Percentiles rank a stretch among this genome's conserved stretches.
Conservation (phyloP, 2,888 invertebrate species). For the Erebia palarica region DNA sequence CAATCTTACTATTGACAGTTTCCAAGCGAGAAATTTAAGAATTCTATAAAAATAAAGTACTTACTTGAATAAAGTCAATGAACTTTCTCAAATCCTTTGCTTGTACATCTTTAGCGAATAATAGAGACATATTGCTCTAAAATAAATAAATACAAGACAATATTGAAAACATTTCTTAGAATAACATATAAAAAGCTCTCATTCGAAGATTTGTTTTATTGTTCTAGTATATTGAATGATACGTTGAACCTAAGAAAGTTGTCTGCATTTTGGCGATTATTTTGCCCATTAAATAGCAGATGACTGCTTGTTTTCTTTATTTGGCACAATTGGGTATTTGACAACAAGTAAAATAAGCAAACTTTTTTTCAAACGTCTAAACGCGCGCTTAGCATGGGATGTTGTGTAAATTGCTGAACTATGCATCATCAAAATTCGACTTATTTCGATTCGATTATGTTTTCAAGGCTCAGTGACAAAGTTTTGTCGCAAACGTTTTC, state of each 20-base stretch:
- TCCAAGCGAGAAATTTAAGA: neutral
- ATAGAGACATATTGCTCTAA: conserved; percentile 21
- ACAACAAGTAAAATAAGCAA: too few relatives aligned
- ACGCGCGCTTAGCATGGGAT: too few relatives aligned
- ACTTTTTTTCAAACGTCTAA: too few relatives aligned
- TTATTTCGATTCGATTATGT: too few relatives aligned
- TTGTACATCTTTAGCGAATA: conserved; percentile 2
- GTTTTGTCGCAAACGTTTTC: too few relatives aligned
- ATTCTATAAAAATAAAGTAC: neutral
- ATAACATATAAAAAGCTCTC: neutral
- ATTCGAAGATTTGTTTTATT: neutral
- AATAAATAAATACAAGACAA: conserved; percentile 1
- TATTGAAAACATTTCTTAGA: neutral
- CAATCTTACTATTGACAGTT: neutral
- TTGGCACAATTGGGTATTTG: too few relatives aligned
- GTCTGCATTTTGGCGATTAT: neutral
- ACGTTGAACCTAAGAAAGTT: neutral
- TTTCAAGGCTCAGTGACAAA: too few relatives aligned
- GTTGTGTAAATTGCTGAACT: too few relatives aligned
- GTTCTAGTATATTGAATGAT: neutral
- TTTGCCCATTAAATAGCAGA: neutral
- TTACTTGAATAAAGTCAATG: conserved; percentile 31
- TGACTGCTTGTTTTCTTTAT: neutral
- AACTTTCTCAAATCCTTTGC: conserved; percentile 24
- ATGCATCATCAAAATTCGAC: too few relatives aligned